Evolutionary conservation across 2,888 invertebrate species (phyloP).

Genomic region (Drosophila fungiperda): DNA sequence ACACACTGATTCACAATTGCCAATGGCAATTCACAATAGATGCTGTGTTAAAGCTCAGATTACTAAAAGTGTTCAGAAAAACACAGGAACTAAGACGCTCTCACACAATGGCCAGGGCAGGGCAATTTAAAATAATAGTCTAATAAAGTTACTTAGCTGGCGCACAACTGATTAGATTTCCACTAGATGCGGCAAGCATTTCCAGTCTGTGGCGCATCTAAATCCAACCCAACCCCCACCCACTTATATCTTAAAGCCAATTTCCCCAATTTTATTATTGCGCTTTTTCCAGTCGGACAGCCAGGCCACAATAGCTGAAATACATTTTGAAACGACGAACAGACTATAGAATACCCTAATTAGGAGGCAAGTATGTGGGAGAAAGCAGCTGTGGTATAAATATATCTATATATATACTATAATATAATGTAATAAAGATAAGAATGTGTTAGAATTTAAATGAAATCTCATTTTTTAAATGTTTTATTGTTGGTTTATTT

Average conservation of each 20-base stretch:
- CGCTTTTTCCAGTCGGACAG: conserved; percentile 65
- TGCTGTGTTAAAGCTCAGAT: conserved; percentile 46
- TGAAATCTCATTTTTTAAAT: neutral
- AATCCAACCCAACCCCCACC: conserved; percentile 21
- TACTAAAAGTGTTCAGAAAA: conserved; percentile 25
- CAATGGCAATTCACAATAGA: conserved; percentile 38
- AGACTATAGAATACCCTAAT: conserved; percentile 27
- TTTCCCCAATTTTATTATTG: conserved; percentile 75
- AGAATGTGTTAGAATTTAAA: neutral
- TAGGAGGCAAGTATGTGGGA: neutral
- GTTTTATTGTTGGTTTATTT: neutral
- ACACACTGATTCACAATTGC: conserved; percentile 23
- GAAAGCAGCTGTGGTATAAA: neutral
- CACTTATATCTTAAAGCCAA: conserved; percentile 64
- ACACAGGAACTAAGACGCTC: conserved; percentile 17
- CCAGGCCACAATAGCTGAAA: conserved; percentile 39
- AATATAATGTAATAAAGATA: neutral
- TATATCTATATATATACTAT: neutral
- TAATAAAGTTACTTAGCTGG: conserved; percentile 77
- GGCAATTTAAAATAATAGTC: conserved; percentile 76
- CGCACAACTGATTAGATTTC: conserved; percentile 70
- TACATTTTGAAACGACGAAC: conserved; percentile 6
- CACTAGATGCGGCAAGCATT: conserved; percentile 41
- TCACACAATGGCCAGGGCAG: conserved; percentile 46
- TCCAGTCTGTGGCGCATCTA: conserved; percentile 35